phyloP scores from a whole-genome alignment of 2,888 invertebrate species.

The Pristionchus japonicus region DNA sequence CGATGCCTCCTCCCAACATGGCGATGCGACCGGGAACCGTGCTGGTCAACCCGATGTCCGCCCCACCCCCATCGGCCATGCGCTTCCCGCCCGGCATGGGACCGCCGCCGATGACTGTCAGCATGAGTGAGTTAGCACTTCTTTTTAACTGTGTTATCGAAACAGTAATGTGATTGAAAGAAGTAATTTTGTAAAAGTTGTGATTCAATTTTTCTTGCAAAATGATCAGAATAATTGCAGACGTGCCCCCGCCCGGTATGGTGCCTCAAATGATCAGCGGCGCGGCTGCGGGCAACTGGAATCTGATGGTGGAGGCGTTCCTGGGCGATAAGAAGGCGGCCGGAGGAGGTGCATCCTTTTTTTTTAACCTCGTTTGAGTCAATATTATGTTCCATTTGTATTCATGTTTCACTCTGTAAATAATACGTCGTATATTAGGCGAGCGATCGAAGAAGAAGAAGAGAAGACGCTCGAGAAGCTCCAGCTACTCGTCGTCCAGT shows the following conservation, averaged over 20 bases:
- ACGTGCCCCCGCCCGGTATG: constrained; percentile 19
- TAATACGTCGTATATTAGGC: too few relatives aligned
- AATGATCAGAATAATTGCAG: too few relatives aligned
- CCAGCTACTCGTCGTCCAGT: constrained; percentile 24
- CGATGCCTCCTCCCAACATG: not conserved
- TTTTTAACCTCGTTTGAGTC: too few relatives aligned
- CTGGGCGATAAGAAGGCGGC: constrained; percentile 41
- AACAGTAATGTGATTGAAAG: too few relatives aligned
- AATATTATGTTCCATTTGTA: too few relatives aligned
- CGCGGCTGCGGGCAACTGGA: constrained; percentile 27
- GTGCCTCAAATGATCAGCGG: not conserved
- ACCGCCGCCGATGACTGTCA: constrained; percentile 27
- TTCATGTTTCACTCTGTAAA: too few relatives aligned
- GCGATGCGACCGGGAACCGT: not conserved
- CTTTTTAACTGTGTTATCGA: too few relatives aligned
- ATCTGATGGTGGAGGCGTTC: constrained; percentile 48
- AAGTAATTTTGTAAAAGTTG: not conserved
- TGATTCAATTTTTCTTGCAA: not conserved
- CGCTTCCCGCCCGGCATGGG: constrained; percentile 46
- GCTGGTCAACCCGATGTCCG: not conserved
- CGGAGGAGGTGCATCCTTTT: too few relatives aligned
- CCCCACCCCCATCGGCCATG: constrained; percentile 35
- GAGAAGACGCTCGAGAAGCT: constrained; percentile 40
- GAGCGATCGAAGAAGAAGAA: constrained; percentile 41
- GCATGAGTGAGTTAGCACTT: constrained; percentile 45